phyloP scores from a whole-genome alignment of 2,113 vertebrate species.

The Condylura cristata region DNA sequence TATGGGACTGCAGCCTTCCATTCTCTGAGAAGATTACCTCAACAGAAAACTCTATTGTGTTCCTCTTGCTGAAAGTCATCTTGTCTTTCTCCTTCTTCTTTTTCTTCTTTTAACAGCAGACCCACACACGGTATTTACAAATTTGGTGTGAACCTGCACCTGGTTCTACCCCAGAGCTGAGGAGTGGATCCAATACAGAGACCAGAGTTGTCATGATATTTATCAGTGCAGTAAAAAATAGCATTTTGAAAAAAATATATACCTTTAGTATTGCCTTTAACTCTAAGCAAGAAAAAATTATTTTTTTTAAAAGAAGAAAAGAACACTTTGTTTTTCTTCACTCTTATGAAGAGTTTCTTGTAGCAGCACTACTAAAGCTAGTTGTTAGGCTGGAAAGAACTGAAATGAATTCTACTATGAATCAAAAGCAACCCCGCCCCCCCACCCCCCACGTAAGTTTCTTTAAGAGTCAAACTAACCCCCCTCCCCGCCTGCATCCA shows the following conservation, averaged over 20 bases:
- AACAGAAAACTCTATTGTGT: constrained; percentile 73
- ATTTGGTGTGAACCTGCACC: constrained; percentile 81
- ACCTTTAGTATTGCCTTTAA: constrained; percentile 90
- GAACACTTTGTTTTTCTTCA: constrained; percentile 74
- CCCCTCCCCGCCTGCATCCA: neutral
- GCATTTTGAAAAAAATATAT: constrained; percentile 88
- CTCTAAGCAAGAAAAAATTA: constrained; percentile 85
- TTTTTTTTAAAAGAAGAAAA: constrained; percentile 80
- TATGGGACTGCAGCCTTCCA: constrained; percentile 46
- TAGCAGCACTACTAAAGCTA: constrained; percentile 87
- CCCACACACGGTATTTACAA: constrained; percentile 84
- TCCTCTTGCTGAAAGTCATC: constrained; percentile 48
- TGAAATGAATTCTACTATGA: constrained; percentile 57
- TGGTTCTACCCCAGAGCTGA: constrained; percentile 80
- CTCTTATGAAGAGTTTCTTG: constrained; percentile 79
- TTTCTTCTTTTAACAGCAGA: constrained; percentile 66
- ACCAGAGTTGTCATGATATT: constrained; percentile 84
- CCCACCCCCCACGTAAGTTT: neutral
- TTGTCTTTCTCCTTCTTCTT: neutral
- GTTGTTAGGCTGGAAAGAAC: constrained; percentile 80
- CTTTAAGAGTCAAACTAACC: neutral
- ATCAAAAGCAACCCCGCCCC: constrained; percentile 21
- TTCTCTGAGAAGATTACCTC: constrained; percentile 71
- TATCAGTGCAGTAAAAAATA: constrained; percentile 90
- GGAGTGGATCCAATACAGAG: constrained; percentile 71